These are phyloP conservation scores for Tympanuchus pallidicinctus DNA, from an alignment of 2,113 vertebrate genomes.

Conservation along the genomic window DNA sequence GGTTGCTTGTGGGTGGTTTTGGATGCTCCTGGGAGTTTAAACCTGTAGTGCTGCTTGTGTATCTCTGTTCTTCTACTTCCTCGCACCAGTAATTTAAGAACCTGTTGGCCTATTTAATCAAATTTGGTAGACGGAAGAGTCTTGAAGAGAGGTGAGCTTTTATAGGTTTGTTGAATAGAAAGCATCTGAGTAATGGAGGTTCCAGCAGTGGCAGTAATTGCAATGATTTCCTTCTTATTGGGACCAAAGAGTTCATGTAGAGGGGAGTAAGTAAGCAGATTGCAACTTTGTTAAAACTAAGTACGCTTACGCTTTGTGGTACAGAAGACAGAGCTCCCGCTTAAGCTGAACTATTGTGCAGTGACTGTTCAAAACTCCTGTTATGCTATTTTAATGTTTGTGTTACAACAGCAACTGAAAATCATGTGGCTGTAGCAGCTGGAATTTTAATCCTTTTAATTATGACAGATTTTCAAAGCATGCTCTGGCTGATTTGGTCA, in stretches of 20 bases:
- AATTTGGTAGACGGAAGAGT: not conserved
- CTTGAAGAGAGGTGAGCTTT: not conserved
- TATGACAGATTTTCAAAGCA: constrained; percentile 69
- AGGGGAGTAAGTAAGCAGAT: not conserved
- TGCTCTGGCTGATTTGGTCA: constrained; percentile 68
- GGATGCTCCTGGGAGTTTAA: constrained; percentile 23
- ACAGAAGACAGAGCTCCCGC: not conserved
- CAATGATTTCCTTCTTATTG: not conserved
- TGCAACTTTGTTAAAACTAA: not conserved
- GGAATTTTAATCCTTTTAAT: constrained; percentile 74
- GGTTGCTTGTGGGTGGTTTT: constrained; percentile 1
- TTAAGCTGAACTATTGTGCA: constrained; percentile 22
- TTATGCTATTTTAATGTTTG: constrained; percentile 66
- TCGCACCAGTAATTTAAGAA: constrained; percentile 22
- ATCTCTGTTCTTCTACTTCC: constrained; percentile 1
- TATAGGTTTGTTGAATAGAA: not conserved
- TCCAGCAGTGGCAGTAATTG: not conserved
- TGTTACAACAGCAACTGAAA: constrained; percentile 64
- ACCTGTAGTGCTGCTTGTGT: constrained; percentile 34
- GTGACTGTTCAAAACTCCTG: constrained; percentile 34
- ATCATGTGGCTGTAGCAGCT: constrained; percentile 66
- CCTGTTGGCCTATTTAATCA: not conserved
- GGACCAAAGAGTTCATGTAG: not conserved
- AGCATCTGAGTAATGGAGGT: not conserved
- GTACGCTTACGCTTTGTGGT: not conserved